phyloP scores from a whole-genome alignment of 2,797 vertebrate genomes.

The Pantherophis vulpinus region DNA sequence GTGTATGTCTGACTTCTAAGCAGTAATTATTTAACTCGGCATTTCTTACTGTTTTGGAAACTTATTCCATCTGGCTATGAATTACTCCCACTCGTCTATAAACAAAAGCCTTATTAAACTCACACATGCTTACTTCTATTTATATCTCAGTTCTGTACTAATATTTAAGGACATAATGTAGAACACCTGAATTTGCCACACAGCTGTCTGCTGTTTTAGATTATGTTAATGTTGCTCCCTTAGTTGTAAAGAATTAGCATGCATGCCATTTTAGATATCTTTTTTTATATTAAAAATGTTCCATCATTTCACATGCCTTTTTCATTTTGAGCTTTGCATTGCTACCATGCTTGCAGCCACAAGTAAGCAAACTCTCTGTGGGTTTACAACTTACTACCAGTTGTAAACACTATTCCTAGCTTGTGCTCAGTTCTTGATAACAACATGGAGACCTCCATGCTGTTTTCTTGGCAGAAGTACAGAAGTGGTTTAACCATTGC shows the following conservation, averaged over 20 bases:
- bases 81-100: conserved; percentile 44
- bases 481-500: not conserved
- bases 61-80: conserved; percentile 37
- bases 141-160: conserved; percentile 50
- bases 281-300: not conserved
- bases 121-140: conserved; percentile 48
- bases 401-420: not conserved
- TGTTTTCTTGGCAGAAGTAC: not conserved
- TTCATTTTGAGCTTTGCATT: not conserved
- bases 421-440: not conserved
- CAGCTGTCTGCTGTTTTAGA: not conserved
- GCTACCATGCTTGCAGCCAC: not conserved
- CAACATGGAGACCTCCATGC: not conserved
- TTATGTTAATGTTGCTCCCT: not conserved
- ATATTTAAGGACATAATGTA: conserved; percentile 51
- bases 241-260: not conserved
- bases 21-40: conserved; percentile 15
- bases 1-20: not conserved
- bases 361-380: not conserved
- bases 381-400: not conserved
- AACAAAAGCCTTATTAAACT: conserved; percentile 56
- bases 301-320: not conserved
- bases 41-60: conserved; percentile 41
- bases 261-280: not conserved
- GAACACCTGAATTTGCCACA: not conserved